A percentile compares a stretch with the other conserved stretches of the same genome.
These are phyloP conservation scores for Polydrusus cervinus DNA, from an alignment of 2,888 invertebrate species.

Conservation along the genomic window DNA sequence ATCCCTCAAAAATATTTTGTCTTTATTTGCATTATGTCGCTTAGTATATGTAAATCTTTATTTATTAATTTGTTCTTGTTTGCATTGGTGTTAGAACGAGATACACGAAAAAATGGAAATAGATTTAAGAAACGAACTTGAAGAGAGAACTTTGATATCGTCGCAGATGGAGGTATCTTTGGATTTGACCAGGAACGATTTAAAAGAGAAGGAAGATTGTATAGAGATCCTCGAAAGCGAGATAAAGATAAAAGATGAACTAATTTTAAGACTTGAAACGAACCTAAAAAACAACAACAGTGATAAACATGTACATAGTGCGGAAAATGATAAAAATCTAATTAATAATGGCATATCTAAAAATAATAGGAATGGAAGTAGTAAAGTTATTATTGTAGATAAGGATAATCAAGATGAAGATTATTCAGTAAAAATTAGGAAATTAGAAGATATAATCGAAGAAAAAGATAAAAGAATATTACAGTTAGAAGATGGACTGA, in stretches of 20 bases:
- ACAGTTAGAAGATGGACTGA: constrained; percentile 88
- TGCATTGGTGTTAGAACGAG: constrained; percentile 53
- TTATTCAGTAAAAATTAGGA: constrained; percentile 67
- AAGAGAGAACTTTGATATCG: constrained; percentile 15
- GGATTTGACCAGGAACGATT: constrained; percentile 19
- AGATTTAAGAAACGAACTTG: constrained; percentile 58
- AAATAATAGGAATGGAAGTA: constrained; percentile 22
- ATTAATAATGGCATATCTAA: constrained; percentile 47
- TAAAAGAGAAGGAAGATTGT: constrained; percentile 22
- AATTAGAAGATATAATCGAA: constrained; percentile 70
- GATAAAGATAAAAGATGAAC: constrained; percentile 22
- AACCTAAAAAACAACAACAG: constrained; percentile 39
- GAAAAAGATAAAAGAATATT: constrained; percentile 79
- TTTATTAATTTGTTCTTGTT: constrained; percentile 55
- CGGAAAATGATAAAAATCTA: constrained; percentile 31
- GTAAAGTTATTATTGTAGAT: constrained; percentile 26
- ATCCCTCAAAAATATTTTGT: constrained; percentile 60
- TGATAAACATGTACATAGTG: not conserved
- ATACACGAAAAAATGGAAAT: constrained; percentile 50
- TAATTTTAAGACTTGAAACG: constrained; percentile 35
- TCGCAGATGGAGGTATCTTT: constrained; percentile 20
- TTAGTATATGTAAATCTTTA: constrained; percentile 44
- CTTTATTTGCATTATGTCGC: constrained; percentile 50
- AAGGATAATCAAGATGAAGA: constrained; percentile 33
- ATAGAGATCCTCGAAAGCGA: constrained; percentile 35